These are phyloP conservation scores for Caerostris extrusa DNA, from an alignment of 1,140 invertebrate genomes.

Conservation along the genomic window DNA sequence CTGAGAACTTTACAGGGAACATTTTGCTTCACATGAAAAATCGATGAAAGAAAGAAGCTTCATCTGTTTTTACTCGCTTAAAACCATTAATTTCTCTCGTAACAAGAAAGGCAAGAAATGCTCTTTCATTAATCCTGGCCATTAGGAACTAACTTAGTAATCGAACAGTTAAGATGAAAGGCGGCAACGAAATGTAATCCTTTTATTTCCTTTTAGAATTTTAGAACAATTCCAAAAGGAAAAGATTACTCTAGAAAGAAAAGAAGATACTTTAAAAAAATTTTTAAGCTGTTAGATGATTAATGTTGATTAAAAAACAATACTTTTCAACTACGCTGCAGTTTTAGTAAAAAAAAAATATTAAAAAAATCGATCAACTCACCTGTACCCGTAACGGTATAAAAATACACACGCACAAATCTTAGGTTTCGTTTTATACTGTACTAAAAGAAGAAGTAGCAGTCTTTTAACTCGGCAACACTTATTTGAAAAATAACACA, in stretches of 20 bases:
- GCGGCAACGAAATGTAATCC: conserved; percentile 1
- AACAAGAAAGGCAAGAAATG: conserved; percentile 35
- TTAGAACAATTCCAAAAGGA: conserved; percentile 5
- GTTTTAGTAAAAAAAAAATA: neutral
- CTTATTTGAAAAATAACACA: neutral
- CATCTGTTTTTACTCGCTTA: conserved; percentile 22
- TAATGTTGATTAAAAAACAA: conserved; percentile 71
- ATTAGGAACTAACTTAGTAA: conserved; percentile 38
- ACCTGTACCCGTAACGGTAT: conserved; percentile 43
- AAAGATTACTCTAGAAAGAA: neutral
- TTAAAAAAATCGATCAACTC: neutral
- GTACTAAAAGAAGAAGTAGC: neutral
- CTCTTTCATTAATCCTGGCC: conserved; percentile 30
- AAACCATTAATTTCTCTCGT: conserved; percentile 16
- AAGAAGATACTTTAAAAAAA: conserved; percentile 10
- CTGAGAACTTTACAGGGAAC: neutral
- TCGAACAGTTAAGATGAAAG: conserved; percentile 44
- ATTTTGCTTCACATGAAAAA: neutral
- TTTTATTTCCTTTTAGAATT: conserved; percentile 37
- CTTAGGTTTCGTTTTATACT: neutral
- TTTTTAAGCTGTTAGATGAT: conserved; percentile 58
- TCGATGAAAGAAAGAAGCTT: neutral
- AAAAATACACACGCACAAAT: conserved; percentile 53
- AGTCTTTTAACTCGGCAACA: conserved; percentile 11
- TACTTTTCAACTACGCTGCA: conserved; percentile 47